phyloP scores from a whole-genome alignment of 64 coral and sea anemone species.

The Stichodactyla mertensii region DNA sequence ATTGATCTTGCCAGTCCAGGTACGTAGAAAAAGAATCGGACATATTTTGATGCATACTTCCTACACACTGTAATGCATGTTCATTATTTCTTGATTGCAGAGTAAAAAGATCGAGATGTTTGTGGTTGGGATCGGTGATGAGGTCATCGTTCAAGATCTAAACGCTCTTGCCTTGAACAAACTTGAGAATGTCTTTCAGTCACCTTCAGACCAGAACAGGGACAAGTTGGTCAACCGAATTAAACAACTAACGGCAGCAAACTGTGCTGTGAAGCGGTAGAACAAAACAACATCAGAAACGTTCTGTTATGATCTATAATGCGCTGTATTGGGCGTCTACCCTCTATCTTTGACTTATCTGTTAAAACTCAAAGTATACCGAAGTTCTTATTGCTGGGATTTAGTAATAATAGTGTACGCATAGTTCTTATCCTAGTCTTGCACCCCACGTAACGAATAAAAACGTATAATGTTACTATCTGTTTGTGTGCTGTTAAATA shows the following conservation, averaged over 20 bases:
- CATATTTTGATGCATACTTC: neutral
- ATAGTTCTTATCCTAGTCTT: no score
- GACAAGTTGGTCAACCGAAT: neutral
- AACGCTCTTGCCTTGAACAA: neutral
- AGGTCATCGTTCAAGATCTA: neutral
- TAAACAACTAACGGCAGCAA: neutral
- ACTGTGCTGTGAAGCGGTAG: neutral
- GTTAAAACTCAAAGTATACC: no score
- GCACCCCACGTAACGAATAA: no score
- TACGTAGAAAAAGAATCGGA: neutral
- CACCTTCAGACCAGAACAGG: neutral
- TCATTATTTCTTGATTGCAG: neutral
- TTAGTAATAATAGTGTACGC: no score
- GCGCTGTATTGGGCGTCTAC: no score
- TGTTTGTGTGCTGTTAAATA: no score
- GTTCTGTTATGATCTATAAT: neutral
- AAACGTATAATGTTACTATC: no score
- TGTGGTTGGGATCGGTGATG: constrained; percentile 14
- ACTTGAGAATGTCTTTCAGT: neutral
- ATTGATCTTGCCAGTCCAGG: neutral
- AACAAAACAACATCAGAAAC: neutral
- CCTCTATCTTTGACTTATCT: no score
- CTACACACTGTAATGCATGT: no score
- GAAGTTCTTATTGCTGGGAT: no score
- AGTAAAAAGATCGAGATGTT: neutral